Conservation (phyloP, 2,113 vertebrate species). For the Misgurnus mizolepis region DNA sequence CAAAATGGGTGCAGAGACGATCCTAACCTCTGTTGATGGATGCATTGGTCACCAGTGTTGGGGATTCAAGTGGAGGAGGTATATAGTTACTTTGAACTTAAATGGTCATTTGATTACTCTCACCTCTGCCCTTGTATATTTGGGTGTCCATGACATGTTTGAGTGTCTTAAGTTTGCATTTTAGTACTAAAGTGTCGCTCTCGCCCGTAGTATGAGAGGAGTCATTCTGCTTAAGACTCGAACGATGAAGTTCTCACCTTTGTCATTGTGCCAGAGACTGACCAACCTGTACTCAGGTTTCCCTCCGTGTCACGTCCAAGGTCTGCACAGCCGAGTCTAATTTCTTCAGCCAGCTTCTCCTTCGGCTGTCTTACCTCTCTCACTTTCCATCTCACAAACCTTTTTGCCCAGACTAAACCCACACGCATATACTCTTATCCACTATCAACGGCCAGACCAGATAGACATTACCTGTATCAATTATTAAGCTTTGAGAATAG, state of each 20-base stretch:
- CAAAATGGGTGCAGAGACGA: not conserved
- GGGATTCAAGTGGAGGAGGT: not conserved
- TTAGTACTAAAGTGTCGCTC: not conserved
- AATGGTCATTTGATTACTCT: conserved; percentile 13
- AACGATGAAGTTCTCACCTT: conserved; percentile 23
- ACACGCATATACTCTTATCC: conserved; percentile 13
- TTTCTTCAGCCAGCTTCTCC: conserved; percentile 39
- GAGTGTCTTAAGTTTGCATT: not conserved
- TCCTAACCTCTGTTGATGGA: conserved; percentile 3
- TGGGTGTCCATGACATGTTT: not conserved
- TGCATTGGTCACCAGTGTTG: conserved; percentile 2
- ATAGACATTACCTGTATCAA: conserved; percentile 45
- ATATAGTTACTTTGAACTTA: not conserved
- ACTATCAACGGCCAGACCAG: conserved; percentile 23
- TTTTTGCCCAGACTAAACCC: conserved; percentile 4
- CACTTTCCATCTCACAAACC: conserved; percentile 49
- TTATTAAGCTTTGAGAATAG: conserved; percentile 45
- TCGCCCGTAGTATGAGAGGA: not conserved
- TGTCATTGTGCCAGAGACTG: conserved; percentile 16
- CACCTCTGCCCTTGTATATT: conserved; percentile 3
- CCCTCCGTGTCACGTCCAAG: conserved; percentile 11
- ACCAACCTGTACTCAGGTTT: conserved; percentile 38
- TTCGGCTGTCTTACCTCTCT: conserved; percentile 24
- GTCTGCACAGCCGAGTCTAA: conserved; percentile 28
- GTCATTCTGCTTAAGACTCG: conserved; percentile 20